Evolutionary conservation across 2,113 vertebrate species (phyloP).

Genomic region (Anoura caudifer): DNA sequence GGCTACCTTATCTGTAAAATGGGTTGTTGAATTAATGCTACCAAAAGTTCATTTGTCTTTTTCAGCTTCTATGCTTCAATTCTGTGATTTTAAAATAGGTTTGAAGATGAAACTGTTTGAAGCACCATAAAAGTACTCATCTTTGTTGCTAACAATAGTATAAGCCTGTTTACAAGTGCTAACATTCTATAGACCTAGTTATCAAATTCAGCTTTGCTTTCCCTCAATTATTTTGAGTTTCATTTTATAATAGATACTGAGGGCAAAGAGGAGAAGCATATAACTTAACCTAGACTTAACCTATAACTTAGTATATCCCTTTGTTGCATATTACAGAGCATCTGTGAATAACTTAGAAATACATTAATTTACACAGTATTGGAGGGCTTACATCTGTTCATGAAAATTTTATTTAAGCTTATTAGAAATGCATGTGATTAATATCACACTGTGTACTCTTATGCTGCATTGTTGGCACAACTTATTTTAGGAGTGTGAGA

Average conservation of each 20-base stretch:
- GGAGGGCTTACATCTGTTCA: not conserved
- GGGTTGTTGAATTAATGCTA: not conserved
- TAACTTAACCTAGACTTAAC: not conserved
- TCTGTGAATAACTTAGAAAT: not conserved
- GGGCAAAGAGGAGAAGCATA: not conserved
- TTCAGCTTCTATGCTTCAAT: not conserved
- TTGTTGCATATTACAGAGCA: not conserved
- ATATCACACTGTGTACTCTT: not conserved
- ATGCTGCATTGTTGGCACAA: not conserved
- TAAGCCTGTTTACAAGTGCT: not conserved
- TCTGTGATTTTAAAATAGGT: constrained; percentile 39
- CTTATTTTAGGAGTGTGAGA: not conserved
- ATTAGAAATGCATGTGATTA: not conserved
- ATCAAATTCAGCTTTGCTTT: constrained; percentile 68
- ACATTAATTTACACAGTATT: not conserved
- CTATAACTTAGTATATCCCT: not conserved
- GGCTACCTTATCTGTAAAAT: not conserved
- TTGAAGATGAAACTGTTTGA: constrained; percentile 32
- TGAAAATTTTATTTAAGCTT: not conserved
- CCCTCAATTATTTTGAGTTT: constrained; percentile 42
- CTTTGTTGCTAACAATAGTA: not conserved
- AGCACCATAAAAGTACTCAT: constrained; percentile 71
- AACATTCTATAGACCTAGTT: not conserved
- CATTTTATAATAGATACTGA: constrained; percentile 14
- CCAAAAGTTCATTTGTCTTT: not conserved